These are phyloP conservation scores for Julus scandinavius DNA, from an alignment of 2,888 invertebrate species.

Conservation along the genomic window DNA sequence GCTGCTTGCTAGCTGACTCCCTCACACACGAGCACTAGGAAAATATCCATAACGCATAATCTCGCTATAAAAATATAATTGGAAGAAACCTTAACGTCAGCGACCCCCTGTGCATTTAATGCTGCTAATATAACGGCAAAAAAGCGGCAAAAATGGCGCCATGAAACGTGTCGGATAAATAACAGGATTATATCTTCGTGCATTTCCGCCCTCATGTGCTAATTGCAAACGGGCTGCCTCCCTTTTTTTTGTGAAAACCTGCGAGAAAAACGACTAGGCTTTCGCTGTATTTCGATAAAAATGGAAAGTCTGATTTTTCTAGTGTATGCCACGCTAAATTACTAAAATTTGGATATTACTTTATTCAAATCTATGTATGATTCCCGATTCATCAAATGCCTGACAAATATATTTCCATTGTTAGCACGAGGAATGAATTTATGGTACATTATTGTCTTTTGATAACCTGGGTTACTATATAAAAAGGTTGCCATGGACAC, in stretches of 20 bases:
- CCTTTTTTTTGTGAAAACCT: neutral
- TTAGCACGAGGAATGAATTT: too few species aligned
- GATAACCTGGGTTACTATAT: too few species aligned
- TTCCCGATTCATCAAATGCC: too few species aligned
- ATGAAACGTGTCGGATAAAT: neutral
- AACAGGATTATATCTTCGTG: neutral
- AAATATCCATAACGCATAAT: conserved; percentile 35
- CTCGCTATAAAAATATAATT: conserved; percentile 17
- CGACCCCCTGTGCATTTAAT: conserved; percentile 6
- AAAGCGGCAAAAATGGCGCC: neutral
- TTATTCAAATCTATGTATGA: too few species aligned
- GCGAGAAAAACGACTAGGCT: too few species aligned
- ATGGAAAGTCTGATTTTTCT: too few species aligned
- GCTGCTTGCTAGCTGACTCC: neutral
- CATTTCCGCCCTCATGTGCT: neutral
- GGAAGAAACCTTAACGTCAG: conserved; percentile 9
- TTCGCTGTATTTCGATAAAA: too few species aligned
- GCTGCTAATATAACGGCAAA: neutral
- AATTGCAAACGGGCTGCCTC: neutral
- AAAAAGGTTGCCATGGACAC: too few species aligned
- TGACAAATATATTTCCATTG: too few species aligned
- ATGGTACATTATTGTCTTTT: too few species aligned
- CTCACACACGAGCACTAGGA: neutral
- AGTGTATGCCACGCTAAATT: too few species aligned
- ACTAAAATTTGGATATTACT: too few species aligned